phyloP scores from a whole-genome alignment of 1,140 invertebrate species.

The Penaeus japonicus region DNA sequence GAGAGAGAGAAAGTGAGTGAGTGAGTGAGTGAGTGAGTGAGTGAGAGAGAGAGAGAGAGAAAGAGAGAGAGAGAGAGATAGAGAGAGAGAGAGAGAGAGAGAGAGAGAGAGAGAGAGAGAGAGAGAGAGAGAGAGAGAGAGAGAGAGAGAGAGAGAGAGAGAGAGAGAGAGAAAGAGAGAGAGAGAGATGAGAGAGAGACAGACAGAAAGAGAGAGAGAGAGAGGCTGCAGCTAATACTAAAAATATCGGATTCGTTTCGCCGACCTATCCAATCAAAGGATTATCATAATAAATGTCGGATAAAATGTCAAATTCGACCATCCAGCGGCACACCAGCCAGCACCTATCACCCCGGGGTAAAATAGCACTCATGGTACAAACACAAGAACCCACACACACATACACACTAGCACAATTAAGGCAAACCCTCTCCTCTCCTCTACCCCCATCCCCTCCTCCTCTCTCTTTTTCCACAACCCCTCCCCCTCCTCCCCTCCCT shows the following conservation, averaged over 20 bases:
- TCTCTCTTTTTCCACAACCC: background rate
- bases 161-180: slow-evolving; percentile 33
- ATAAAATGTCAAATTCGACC: too few species aligned
- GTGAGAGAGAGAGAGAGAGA: background rate
- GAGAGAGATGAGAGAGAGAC: background rate
- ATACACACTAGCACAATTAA: too few species aligned
- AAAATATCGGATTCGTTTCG: background rate
- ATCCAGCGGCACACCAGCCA: too few species aligned
- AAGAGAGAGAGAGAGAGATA: background rate
- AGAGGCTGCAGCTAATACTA: background rate
- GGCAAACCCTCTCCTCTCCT: too few species aligned
- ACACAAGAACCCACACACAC: too few species aligned
- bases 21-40: background rate
- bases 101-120: background rate
- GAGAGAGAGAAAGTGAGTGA: background rate
- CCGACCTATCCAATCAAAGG: background rate
- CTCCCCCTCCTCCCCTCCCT: too few species aligned
- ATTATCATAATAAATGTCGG: too few species aligned
- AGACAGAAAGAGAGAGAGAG: background rate
- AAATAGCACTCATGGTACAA: background rate
- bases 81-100: background rate
- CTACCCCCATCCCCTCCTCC: background rate
- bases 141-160: slow-evolving; percentile 19
- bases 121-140: slow-evolving; percentile 9
- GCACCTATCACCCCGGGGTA: background rate